Evolutionary conservation across 2,888 invertebrate species (phyloP).

Genomic region (Microctonus brassicae): DNA sequence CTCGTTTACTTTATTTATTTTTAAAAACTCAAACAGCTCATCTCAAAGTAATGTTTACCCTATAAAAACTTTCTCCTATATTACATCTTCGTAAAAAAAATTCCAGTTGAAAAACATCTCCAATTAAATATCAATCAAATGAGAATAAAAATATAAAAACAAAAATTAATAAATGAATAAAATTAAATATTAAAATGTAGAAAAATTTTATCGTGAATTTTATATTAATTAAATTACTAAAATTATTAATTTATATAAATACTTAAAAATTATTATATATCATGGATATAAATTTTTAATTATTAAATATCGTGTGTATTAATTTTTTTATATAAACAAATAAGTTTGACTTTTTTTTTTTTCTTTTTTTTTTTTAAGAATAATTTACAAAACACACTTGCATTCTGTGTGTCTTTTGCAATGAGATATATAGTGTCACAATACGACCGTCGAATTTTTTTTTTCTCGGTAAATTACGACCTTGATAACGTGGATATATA

Average conservation of each 20-base stretch:
- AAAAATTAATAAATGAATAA: not conserved
- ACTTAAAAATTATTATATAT: not conserved
- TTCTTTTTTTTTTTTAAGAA: not conserved
- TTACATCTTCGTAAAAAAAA: no score
- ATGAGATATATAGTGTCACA: conserved; percentile 32
- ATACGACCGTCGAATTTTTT: conserved; percentile 34
- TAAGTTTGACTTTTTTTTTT: not conserved
- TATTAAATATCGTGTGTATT: no score
- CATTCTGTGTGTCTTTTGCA: conserved; percentile 28
- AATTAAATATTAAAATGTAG: not conserved
- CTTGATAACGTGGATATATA: conserved; percentile 19
- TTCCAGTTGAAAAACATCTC: no score
- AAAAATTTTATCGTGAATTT: no score
- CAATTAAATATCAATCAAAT: not conserved
- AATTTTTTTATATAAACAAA: not conserved
- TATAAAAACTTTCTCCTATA: not conserved
- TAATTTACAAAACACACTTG: conserved; percentile 14
- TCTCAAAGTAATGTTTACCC: not conserved
- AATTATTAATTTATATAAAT: not conserved
- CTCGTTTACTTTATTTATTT: no score
- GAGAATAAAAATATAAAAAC: not conserved
- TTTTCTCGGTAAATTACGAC: conserved; percentile 24
- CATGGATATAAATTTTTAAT: not conserved
- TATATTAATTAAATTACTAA: not conserved
- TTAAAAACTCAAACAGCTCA: no score